These are phyloP conservation scores for Micropoecilia bifurca DNA, from an alignment of 2,797 vertebrate genomes.

Conservation along the genomic window DNA sequence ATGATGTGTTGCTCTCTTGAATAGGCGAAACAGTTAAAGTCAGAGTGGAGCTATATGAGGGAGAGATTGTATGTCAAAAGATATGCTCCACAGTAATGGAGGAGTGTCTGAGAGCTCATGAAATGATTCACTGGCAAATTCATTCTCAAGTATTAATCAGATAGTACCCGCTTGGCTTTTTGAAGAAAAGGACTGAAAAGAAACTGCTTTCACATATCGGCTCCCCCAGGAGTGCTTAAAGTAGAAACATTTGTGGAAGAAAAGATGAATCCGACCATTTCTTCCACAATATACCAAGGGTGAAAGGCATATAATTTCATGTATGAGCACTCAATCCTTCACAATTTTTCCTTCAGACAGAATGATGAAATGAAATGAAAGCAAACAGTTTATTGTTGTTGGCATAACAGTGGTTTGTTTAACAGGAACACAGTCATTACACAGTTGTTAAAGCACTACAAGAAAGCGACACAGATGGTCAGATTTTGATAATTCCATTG, in stretches of 20 bases:
- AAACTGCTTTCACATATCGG: conserved; percentile 52
- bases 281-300: conserved; percentile 36
- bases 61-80: conserved; percentile 74
- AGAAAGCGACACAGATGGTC: conserved; percentile 10
- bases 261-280: conserved; percentile 61
- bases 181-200: conserved; percentile 57
- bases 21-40: conserved; percentile 52
- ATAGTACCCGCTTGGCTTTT: conserved; percentile 56
- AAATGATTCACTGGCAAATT: conserved; percentile 69
- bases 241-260: conserved; percentile 62
- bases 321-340: conserved; percentile 45
- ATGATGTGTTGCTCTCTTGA: conserved; percentile 61
- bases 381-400: conserved; percentile 53
- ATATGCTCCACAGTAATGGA: conserved; percentile 69
- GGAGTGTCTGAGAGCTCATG: conserved; percentile 65
- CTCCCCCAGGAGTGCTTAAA: conserved; percentile 59
- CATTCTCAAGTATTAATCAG: conserved; percentile 71
- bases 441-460: conserved; percentile 32
- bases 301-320: conserved; percentile 39
- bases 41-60: conserved; percentile 40
- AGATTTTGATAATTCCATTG: conserved; percentile 17
- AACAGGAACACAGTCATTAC: conserved; percentile 39
- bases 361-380: conserved; percentile 71
- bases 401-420: conserved; percentile 22
- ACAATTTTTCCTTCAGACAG: conserved; percentile 40